Evolutionary conservation across 2,888 invertebrate genomes (phyloP), one percentile per base, ranked within the genome.

Genomic region (Quadroppia sp.): DNA sequence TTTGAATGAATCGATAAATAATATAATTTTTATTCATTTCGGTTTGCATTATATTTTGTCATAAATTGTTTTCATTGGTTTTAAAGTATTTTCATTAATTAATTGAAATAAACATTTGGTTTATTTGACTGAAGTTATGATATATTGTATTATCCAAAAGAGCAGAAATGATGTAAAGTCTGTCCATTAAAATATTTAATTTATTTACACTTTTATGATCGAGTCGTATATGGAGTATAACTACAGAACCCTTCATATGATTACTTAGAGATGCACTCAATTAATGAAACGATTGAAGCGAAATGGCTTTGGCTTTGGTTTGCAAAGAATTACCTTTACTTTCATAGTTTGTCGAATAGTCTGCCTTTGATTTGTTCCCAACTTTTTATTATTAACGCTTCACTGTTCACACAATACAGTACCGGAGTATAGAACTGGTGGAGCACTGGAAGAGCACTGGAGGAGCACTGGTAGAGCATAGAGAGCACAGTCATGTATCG

Each of bases 251-350:
- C 32, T 20, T 64, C 17, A 64, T 36, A 64, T 30, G 23, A 64
- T 64, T 64, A 64, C n/a, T 32, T 64, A 64, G 61, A 36, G 32
- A 32, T 64, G n/a, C 61, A 32, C 32, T 64, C 61, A 64, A 64
- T 64, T 64, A 64, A 25, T 36, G 61, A 64, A 64, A 64, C 61
- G 36, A 64, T 64, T 64, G 32, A 64, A 64, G 32, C 61, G 61
- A 15, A 64, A 64, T 64, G 61, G 32, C 61, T 36, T 36, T 36
- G 61, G 28, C n/a, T 64, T 64, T 1, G n/a, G n/a, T n/a, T n/a
- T 36, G 20, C 1, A 64, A 20, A 32, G 61, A 30, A 64, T 64
- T 64, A 64, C 32, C 61, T 64, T 64, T 36, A n/a, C n/a, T n/a
- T n/a, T n/a, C 36, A 64, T 11, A 36, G 9, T 32, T 1, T 64